These are phyloP conservation scores for Fratercula arctica DNA, from an alignment of 2,797 vertebrate genomes.

Conservation along the genomic window DNA sequence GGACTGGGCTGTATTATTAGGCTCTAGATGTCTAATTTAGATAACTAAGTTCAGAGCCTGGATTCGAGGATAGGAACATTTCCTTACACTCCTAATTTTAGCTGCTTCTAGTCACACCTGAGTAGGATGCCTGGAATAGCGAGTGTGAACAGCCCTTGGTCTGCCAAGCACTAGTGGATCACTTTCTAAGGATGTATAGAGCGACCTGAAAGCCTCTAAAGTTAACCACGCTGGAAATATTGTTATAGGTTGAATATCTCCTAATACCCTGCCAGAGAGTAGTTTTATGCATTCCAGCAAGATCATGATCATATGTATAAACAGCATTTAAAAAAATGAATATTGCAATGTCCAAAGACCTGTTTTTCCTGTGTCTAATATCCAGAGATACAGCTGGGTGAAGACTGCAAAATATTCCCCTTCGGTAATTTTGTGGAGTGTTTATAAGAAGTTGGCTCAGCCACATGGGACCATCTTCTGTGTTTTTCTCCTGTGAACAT, in stretches of 20 bases:
- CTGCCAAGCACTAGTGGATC: not conserved
- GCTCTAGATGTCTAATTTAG: not conserved
- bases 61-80: not conserved
- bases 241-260: not conserved
- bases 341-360: not conserved
- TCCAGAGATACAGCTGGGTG: not conserved
- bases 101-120: not conserved
- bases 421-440: not conserved
- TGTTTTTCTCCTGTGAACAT: constrained; percentile 8
- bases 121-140: not conserved
- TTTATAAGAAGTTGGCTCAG: constrained; percentile 3
- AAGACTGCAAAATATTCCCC: not conserved
- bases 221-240: not conserved
- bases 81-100: not conserved
- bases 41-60: not conserved
- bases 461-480: not conserved
- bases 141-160: not conserved
- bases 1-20: not conserved
- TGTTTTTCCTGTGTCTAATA: not conserved
- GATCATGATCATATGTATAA: not conserved
- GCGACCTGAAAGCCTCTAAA: not conserved
- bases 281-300: not conserved
- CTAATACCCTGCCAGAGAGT: not conserved
- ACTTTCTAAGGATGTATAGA: not conserved
- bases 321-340: not conserved